A percentile compares a stretch with the other conserved stretches of the same genome.
Conservation (phyloP, 2,888 invertebrate species). For the Physocephala rufipes region DNA sequence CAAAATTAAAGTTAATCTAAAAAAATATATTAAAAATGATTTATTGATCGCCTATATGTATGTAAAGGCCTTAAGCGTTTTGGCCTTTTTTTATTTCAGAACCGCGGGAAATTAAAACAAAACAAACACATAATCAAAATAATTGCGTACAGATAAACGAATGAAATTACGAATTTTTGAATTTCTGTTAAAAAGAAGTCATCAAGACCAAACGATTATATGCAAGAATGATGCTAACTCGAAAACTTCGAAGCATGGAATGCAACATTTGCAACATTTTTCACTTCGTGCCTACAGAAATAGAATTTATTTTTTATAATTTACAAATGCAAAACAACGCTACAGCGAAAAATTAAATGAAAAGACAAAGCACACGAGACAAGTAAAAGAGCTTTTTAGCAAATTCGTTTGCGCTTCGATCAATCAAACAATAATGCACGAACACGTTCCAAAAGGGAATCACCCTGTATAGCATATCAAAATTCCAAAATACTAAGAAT, state of each 20-base stretch:
- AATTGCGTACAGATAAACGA: too few species aligned
- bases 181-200: too few species aligned
- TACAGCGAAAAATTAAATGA: constrained; percentile 17
- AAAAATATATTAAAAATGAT: background rate
- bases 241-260: too few species aligned
- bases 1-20: too few species aligned
- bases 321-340: constrained; percentile 29
- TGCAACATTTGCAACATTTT: constrained; percentile 33
- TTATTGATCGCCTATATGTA: too few species aligned
- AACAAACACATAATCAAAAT: too few species aligned
- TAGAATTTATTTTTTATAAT: constrained; percentile 45
- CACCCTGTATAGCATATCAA: constrained; percentile 39
- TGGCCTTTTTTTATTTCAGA: too few species aligned
- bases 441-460: constrained; percentile 25
- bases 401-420: constrained; percentile 10
- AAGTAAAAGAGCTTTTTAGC: constrained; percentile 42
- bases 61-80: too few species aligned
- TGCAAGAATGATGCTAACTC: too few species aligned
- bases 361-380: background rate
- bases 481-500: background rate
- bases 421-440: constrained; percentile 22
- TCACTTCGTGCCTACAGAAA: constrained; percentile 62
- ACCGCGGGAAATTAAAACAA: too few species aligned
- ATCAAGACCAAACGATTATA: too few species aligned
- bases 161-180: too few species aligned